Evolutionary conservation across 2,888 invertebrate species (phyloP).

Genomic region (Mayetiola destructor): DNA sequence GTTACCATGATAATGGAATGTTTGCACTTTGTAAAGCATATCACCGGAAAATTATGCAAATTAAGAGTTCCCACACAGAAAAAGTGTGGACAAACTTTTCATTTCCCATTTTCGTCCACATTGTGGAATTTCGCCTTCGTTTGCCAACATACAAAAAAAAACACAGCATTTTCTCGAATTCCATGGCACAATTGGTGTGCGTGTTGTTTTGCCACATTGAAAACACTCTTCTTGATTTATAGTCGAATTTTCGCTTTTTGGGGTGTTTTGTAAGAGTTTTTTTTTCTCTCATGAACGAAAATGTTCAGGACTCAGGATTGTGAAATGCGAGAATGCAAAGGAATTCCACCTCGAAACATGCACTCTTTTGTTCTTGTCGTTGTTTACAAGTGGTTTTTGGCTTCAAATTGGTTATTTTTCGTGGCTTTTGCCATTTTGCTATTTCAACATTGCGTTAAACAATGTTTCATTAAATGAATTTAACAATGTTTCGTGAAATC

Average conservation of each 20-base stretch:
- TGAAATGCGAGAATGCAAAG: not conserved
- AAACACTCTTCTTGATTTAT: constrained; percentile 2
- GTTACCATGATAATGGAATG: constrained; percentile 10
- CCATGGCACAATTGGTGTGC: not conserved
- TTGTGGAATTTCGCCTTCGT: not conserved
- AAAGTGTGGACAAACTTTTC: not conserved
- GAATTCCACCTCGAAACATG: not conserved
- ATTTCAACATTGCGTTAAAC: no score
- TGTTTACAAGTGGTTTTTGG: not conserved
- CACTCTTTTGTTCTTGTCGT: not conserved
- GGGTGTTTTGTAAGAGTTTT: not conserved
- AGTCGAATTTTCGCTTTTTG: not conserved
- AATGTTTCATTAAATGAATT: no score
- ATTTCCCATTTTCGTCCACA: not conserved
- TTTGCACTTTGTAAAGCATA: not conserved
- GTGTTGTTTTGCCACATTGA: not conserved
- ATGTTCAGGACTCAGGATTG: not conserved
- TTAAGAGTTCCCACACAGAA: not conserved
- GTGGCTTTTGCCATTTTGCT: no score
- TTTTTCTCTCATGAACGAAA: not conserved
- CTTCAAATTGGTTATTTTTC: not conserved
- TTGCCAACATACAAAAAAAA: no score
- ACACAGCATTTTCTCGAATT: no score
- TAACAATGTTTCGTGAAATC: no score
- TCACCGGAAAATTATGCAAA: constrained; percentile 12